A percentile compares a stretch with the other conserved stretches of the same genome.
These are phyloP conservation scores for Drosophila nr. perissopoda DNA, from an alignment of 2,888 invertebrate genomes.

Conservation along the genomic window DNA sequence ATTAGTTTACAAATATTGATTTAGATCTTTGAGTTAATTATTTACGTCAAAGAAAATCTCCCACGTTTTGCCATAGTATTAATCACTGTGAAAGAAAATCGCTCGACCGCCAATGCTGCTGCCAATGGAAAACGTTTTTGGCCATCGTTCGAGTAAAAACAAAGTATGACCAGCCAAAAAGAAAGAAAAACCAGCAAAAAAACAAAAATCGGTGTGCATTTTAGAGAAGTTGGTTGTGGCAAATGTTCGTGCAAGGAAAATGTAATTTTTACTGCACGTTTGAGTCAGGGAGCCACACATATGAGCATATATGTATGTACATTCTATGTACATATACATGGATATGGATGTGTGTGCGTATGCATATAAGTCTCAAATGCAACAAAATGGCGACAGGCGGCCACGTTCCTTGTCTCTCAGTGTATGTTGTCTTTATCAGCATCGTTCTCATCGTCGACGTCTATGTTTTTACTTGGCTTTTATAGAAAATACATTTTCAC, in stretches of 20 bases:
- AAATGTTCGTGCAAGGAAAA: slow-evolving; percentile 75
- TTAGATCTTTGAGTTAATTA: neutral
- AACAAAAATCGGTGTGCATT: slow-evolving; percentile 65
- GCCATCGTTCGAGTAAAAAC: slow-evolving; percentile 48
- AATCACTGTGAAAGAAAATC: slow-evolving; percentile 34
- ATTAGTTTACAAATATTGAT: neutral
- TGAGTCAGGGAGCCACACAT: slow-evolving; percentile 30
- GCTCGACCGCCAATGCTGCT: slow-evolving; percentile 33
- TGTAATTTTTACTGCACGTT: slow-evolving; percentile 77
- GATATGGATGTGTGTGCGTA: slow-evolving; percentile 29
- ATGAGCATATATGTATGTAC: slow-evolving; percentile 7
- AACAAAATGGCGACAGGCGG: slow-evolving; percentile 76
- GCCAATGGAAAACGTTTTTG: slow-evolving; percentile 55
- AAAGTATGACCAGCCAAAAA: slow-evolving; percentile 42
- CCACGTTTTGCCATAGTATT: neutral
- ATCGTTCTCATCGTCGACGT: slow-evolving; percentile 55
- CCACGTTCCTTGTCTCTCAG: slow-evolving; percentile 62
- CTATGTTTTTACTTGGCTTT: slow-evolving; percentile 62
- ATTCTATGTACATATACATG: neutral
- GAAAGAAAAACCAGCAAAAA: slow-evolving; percentile 18
- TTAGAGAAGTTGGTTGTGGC: slow-evolving; percentile 72
- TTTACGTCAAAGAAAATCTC: neutral
- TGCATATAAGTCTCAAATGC: slow-evolving; percentile 77
- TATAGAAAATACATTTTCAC: slow-evolving; percentile 74
- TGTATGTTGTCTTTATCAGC: slow-evolving; percentile 77